Evolutionary conservation across 2,888 invertebrate species (phyloP), one percentile per base, ranked within the genome.

Genomic region (Timema podura): DNA sequence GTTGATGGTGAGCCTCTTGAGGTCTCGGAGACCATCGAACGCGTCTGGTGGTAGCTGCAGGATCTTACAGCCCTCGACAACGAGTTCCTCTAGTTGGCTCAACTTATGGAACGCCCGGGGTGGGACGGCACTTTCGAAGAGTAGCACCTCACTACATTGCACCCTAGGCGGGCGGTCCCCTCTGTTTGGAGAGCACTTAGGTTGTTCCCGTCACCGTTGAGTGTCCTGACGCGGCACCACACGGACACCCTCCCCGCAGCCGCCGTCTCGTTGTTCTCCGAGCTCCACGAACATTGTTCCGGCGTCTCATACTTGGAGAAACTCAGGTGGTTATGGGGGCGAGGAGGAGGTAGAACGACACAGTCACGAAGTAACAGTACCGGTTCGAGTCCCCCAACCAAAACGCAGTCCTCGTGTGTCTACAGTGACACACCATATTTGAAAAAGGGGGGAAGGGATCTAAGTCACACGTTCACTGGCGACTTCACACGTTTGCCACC

Each of bases 1-100:
- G 78, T 90, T 89, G 68, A 96, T 83, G 71, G 89, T 87, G 64
- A 96, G 85, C 76, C 88, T 89, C 81, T 90, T 91, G 69, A 96
- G 84, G 77, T 91, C 91, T 76, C 86, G 86, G 54, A 96, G 84
- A 48, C 93, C 93, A 77, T 90, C 88, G 80, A 96, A 93, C 30
- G 92, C 87, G 76, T 89, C 89, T 48, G 89, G 85, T 48, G 92
- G 90, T 75, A 95, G 82, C 72, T 88, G 87, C 72, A 92, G 84
- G 73, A 95, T 83, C 81, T 95, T 95, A 82, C 94, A 95, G 76
- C 90, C 88, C 77, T 86, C 89, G 77, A 95, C 85, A 74, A 87
- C 85, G 70, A 95, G 83, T 75, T 92, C 91, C 75, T 89, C 89
- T 57, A 95, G 85, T 76, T 90, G 88, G 77, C 87, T 87, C 57